Evolutionary conservation across 2,113 vertebrate species (phyloP), one percentile per base, ranked within the genome.

Genomic region (Poicephalus gulielmi): DNA sequence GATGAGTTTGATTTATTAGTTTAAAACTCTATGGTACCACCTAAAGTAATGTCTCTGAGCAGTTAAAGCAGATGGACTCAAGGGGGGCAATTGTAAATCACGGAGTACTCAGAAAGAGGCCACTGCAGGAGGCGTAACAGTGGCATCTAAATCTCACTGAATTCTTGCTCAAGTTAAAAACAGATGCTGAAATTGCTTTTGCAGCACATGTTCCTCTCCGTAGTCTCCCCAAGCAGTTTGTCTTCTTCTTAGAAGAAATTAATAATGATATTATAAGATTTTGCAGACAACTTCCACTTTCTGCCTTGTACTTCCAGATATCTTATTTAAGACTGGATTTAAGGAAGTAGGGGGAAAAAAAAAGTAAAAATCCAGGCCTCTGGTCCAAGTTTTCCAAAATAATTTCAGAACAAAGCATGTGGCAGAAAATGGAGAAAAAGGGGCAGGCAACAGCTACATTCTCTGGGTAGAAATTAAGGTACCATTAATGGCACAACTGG

Each of bases 31-130:
- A 25, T 1, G 1, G 37, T 39, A 57, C 19, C 41, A 68, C 24
- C 52, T 35, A 60, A 74, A 63, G 53, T 15, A 10, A 37, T 2
- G 1, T 19, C 53, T 75, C n/a, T 11, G 20, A 74, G 19, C 25
- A 9, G 7, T 25, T 31, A 16, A 47, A 24, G 39, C 33, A 33
- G 41, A 18, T 6, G 33, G 25, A 39, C 53, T 60, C 60, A 80
- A 69, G n/a, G 17, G 47, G 10, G 20, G 9, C 24, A 44, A 44
- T 1, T 0, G 1, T 23, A 33, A 62, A 23, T 44, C 0, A 0
- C 4, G 13, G 47, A 68, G 11, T 24, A 47, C 35, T 79, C 11
- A 7, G 28, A 43, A 33, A 31, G 4, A 31, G 13, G 62, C 46
- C 47, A 57, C 60, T 49, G 31, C 41, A 63, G 53, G 74, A 62